Evolutionary conservation across 2,888 invertebrate genomes (phyloP), one percentile per base, ranked within the genome.

Genomic region (Catocala fraxini): DNA sequence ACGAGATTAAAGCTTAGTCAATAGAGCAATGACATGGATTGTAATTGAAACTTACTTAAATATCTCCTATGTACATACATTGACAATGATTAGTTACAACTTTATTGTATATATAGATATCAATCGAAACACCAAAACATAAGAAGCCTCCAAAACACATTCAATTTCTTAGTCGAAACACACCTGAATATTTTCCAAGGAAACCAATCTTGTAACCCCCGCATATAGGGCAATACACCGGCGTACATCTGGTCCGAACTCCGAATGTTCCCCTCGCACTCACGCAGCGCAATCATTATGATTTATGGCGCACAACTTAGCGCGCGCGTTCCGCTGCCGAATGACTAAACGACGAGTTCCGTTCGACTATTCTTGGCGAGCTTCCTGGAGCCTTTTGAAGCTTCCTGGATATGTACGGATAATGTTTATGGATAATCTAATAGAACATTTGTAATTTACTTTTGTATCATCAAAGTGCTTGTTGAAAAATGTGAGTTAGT

Each of bases 301-400:
- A 77, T 78, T 77, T 77, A 78, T 68, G 54, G 63, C 66, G 53
- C 42, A 66, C 62, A 56, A 73, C 59, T 67, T 66, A 66, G 71
- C 68, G 78, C 56, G 57, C 71, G 70, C 68, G 69, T 70, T 68
- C 63, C 68, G 54, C 68, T 68, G 61, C 63, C 65, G 66, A 70
- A 73, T 70, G 65, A 62, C 70, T 73, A 70, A 77, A 78, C 63
- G 76, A 67, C 51, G 45, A 68, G 71, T 70, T 78, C 77, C 77
- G 73, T 55, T 59, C 47, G 43, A 53, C 73, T 73, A 75, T 75
- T 78, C 73, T 78, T 65, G 69, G 60, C 63, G 35, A 34, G 41
- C 56, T 59, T 53, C 42, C 59, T 64, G 53, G 48, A 49, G n/a
- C 11, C 10, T 5, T 43, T 59, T 11, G 5, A 35, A 34, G 48